Evolutionary conservation across 2,113 vertebrate species (phyloP).

Genomic region (Varanus komodoensis): DNA sequence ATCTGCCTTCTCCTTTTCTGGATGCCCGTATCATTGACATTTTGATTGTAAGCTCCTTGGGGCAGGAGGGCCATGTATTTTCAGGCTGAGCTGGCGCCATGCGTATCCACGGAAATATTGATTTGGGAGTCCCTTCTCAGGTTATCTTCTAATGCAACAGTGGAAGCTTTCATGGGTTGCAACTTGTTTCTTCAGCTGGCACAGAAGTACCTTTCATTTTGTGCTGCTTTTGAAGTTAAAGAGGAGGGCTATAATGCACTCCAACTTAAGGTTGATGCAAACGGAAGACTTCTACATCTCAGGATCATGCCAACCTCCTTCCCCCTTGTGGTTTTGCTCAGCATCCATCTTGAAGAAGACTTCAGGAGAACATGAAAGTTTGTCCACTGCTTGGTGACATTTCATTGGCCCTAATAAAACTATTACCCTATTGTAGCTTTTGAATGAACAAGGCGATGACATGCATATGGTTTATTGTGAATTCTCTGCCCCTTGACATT

Average conservation of each 20-base stretch:
- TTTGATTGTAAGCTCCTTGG: background rate
- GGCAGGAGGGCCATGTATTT: background rate
- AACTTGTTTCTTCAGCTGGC: background rate
- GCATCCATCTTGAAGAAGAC: background rate
- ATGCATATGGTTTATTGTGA: background rate
- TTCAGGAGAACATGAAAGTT: background rate
- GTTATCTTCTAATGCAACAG: background rate
- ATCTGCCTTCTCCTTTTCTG: background rate
- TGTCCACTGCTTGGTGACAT: background rate
- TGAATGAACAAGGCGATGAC: background rate
- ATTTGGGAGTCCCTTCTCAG: too few relatives aligned
- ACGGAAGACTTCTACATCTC: background rate
- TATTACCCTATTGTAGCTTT: background rate
- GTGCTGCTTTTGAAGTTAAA: background rate
- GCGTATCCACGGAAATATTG: background rate
- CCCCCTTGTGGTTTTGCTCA: background rate
- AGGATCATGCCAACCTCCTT: background rate
- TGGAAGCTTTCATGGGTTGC: background rate
- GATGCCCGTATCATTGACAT: background rate
- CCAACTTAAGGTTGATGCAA: background rate
- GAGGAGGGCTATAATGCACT: background rate
- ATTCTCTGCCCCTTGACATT: background rate
- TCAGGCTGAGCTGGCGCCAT: background rate
- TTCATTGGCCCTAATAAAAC: background rate
- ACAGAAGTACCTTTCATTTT: background rate